Evolutionary conservation across 2,113 vertebrate genomes (phyloP), one percentile per base, ranked within the genome.

Genomic region (Phyllostomus discolor): DNA sequence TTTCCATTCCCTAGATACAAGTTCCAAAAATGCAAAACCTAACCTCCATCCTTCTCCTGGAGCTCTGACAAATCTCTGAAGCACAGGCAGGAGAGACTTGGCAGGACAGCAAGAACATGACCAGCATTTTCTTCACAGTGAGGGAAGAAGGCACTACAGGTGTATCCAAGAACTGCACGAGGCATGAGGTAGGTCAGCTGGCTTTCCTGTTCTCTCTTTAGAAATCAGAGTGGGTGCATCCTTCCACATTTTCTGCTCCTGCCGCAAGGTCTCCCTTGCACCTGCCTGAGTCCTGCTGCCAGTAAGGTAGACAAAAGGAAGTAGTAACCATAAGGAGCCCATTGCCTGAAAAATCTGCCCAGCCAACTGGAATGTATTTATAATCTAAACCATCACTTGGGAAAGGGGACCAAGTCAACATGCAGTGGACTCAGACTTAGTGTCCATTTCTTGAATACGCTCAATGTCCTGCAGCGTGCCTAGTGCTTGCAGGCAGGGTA

Each of bases 381-480:
- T 12, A 50, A 46, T 59, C 24, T 28, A 86, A 54, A 67, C 52
- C 28, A 11, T 6, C 20, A 35, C 19, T 3, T 84, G 69, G 73
- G 52, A 73, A n/a, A 69, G 66, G 59, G 10, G 20, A 43, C 33
- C 15, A 48, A 64, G 41, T 78, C 78, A 76, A 54, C 48, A 8
- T 17, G 5, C 41, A 73, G 52, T 3, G 41, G 75, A 15, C n/a
- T 48, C 38, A 10, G 20, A 48, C 1, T 33, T 41, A 9, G n/a
- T 1, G 7, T 33, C 28, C 20, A 28, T 11, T 57, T 76, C 26
- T 7, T 33, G 38, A 75, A 20, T 12, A 4, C 2, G 5, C 22
- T 81, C 9, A 0, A 15, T 3, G 2, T 52, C 69, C 57, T 16
- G 0, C 12, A 62, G n/a, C 5, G 1, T 9, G 17, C 83, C 38